Percentiles rank a stretch among this genome's conserved stretches.
phyloP scores from a whole-genome alignment of 1,140 invertebrate species.

The Magallana gigas region DNA sequence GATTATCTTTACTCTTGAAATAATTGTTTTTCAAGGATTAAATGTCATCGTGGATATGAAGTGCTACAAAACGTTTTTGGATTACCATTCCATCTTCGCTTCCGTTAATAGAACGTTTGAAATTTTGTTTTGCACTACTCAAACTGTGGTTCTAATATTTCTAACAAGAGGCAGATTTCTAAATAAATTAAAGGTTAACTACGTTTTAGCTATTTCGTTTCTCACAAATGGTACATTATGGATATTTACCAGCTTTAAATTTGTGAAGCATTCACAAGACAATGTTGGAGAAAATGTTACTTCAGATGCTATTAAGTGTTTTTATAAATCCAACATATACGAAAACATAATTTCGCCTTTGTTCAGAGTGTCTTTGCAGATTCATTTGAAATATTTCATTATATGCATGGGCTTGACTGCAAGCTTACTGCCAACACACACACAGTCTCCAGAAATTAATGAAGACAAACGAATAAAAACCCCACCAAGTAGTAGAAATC shows the following conservation, averaged over 20 bases:
- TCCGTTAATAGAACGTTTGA: background rate
- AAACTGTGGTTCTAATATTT: background rate
- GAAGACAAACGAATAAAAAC: background rate
- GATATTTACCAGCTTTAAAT: background rate
- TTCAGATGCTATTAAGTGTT: background rate
- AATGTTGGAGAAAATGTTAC: background rate
- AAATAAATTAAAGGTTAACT: background rate
- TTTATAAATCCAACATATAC: background rate
- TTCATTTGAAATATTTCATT: background rate
- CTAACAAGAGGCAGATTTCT: background rate
- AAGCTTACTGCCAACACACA: background rate
- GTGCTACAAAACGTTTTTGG: background rate
- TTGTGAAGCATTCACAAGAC: background rate
- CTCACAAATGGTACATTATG: background rate
- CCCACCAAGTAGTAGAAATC: background rate
- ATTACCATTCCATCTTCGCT: background rate
- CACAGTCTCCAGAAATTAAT: background rate
- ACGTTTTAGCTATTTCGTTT: background rate
- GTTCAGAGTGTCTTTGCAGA: background rate
- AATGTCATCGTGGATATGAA: background rate
- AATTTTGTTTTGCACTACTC: background rate
- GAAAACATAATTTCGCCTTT: background rate
- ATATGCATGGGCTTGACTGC: background rate
- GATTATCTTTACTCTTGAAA: background rate
- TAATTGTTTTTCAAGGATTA: background rate